Evolutionary conservation across 2,113 vertebrate genomes (phyloP), one percentile per base, ranked within the genome.

Genomic region (Tragelaphus strepsiceros): DNA sequence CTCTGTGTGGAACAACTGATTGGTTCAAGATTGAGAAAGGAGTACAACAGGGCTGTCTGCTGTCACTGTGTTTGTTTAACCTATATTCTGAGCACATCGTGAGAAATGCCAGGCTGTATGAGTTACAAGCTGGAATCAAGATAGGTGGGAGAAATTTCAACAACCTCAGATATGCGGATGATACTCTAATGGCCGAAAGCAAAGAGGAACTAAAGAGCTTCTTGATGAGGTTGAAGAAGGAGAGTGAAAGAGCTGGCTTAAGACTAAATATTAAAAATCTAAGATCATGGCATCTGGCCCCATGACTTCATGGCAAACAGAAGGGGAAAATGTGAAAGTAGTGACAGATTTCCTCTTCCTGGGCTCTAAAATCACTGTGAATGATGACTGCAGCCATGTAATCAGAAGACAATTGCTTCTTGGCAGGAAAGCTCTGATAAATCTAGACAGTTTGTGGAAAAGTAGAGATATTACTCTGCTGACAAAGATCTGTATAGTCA

Each of bases 21-120:
- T 22, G 19, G 67, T 71, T 39, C 19, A 39, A 71, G n/a, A 22
- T 12, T 71, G 5, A 71, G n/a, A 71, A 71, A 22, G n/a, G n/a
- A 39, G 67, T 71, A 71, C 0, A 0, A 71, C 67, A 71, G 10
- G 10, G 19, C n/a, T 71, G n/a, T 39, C 19, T 0, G 0, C 19
- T 39, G 19, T 71, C 67, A 39, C 19, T 22, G n/a, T 71, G n/a
- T 71, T 39, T 39, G n/a, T 71, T 71, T 39, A 71, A 39, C n/a
- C 19, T 22, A 22, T 22, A 71, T 11, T 2, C 67, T 39, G 5
- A 39, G n/a, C 67, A 71, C n/a, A 71, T 39, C 67, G 22, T 39
- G 10, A 39, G 67, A 71, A 71, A 39, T 39, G 19, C n/a, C 67
- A 71, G 10, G n/a, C 67, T 71, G n/a, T 19, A 71, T 39, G 19